Evolutionary conservation across 2,888 invertebrate genomes (phyloP).

Genomic region (Corbicula japonica): DNA sequence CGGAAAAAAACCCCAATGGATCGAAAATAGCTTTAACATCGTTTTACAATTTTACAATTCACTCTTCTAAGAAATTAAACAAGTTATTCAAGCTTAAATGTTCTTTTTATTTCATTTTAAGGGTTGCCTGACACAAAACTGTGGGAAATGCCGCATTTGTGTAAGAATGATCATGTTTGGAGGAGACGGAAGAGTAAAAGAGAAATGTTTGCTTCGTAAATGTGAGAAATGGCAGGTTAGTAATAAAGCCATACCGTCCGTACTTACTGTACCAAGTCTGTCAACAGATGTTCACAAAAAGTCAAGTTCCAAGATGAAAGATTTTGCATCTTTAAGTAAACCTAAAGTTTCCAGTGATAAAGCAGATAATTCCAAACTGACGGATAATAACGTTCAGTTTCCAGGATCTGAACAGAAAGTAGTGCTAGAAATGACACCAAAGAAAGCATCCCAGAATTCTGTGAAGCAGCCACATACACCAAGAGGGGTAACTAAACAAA

Average conservation of each 20-base stretch:
- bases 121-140: conserved; percentile 29
- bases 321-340: neutral
- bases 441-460: no score
- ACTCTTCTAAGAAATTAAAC: no score
- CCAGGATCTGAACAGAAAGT: no score
- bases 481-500: no score
- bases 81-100: no score
- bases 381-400: no score
- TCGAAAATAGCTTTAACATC: no score
- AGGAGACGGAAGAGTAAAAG: conserved; percentile 25
- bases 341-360: neutral
- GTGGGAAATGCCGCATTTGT: conserved; percentile 39
- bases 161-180: conserved; percentile 31
- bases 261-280: neutral
- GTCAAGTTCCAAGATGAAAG: neutral
- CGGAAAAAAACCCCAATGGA: no score
- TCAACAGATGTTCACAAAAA: neutral
- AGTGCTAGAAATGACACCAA: no score
- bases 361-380: no score
- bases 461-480: no score
- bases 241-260: neutral
- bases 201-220: conserved; percentile 5
- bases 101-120: conserved; percentile 4
- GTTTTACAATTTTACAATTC: no score
- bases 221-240: conserved; percentile 2